phyloP scores from a whole-genome alignment of 2,113 vertebrate genomes.

The Cygnus buccinator region DNA sequence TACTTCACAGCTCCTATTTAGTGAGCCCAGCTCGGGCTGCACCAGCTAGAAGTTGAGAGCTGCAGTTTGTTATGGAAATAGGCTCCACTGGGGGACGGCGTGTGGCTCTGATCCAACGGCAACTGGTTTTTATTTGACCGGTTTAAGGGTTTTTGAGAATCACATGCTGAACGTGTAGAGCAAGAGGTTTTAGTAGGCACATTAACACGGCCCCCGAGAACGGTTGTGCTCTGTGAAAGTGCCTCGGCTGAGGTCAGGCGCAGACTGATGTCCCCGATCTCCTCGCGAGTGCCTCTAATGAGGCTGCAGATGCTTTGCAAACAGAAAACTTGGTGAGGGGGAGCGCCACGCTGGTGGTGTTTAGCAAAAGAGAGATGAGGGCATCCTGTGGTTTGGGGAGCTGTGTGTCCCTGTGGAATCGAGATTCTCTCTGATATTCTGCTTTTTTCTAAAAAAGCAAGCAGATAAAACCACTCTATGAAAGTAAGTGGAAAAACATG shows the following conservation, averaged over 20 bases:
- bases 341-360: not conserved
- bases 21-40: not conserved
- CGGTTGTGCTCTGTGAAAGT: not conserved
- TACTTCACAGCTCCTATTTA: slow-evolving; percentile 15
- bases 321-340: not conserved
- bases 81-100: not conserved
- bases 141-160: slow-evolving; percentile 15
- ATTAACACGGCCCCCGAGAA: not conserved
- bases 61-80: not conserved
- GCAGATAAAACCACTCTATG: not conserved
- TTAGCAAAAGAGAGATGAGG: not conserved
- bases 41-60: not conserved
- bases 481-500: not conserved
- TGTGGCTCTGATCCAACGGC: not conserved
- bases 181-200: not conserved
- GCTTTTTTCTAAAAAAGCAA: not conserved
- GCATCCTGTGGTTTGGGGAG: not conserved
- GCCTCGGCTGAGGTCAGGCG: not conserved
- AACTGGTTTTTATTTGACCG: slow-evolving; percentile 6
- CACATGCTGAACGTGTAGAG: not conserved
- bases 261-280: not conserved
- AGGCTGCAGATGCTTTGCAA: not conserved
- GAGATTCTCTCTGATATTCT: not conserved
- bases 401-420: not conserved
- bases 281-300: not conserved